Conservation (phyloP, 2,113 vertebrate species). For the Pseudorasbora parva region DNA sequence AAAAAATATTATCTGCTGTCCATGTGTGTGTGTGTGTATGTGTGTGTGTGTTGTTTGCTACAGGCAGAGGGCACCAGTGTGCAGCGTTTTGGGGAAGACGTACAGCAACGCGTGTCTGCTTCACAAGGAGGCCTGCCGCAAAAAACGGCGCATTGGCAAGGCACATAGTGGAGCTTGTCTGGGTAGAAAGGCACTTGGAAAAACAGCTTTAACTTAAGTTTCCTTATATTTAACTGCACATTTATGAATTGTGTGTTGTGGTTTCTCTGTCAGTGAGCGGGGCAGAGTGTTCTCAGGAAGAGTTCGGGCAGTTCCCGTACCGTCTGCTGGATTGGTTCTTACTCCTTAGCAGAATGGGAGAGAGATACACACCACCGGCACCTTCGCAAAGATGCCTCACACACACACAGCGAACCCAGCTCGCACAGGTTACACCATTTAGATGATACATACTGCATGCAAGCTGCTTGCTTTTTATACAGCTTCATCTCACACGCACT, state of each 20-base stretch:
- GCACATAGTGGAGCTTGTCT: slow-evolving; percentile 73
- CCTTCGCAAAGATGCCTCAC: slow-evolving; percentile 65
- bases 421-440: slow-evolving; percentile 63
- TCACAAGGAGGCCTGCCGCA: slow-evolving; percentile 76
- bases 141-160: slow-evolving; percentile 68
- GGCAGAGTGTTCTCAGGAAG: slow-evolving; percentile 56
- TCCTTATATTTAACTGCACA: not conserved
- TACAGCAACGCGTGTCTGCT: slow-evolving; percentile 73
- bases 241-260: not conserved
- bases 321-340: slow-evolving; percentile 76
- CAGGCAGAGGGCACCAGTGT: slow-evolving; percentile 77
- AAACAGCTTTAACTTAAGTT: not conserved
- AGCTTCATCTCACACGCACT: not conserved
- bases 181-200: slow-evolving; percentile 60
- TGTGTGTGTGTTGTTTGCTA: slow-evolving; percentile 49
- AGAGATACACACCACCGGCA: slow-evolving; percentile 59
- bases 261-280: slow-evolving; percentile 58
- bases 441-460: not conserved
- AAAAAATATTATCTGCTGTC: no score
- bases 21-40: slow-evolving; percentile 47
- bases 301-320: slow-evolving; percentile 75
- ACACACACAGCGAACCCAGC: slow-evolving; percentile 57
- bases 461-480: not conserved
- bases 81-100: slow-evolving; percentile 76
- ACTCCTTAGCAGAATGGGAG: slow-evolving; percentile 71